These are phyloP conservation scores for Macropus fuliginosus DNA, from an alignment of 2,797 vertebrate genomes.

Conservation along the genomic window DNA sequence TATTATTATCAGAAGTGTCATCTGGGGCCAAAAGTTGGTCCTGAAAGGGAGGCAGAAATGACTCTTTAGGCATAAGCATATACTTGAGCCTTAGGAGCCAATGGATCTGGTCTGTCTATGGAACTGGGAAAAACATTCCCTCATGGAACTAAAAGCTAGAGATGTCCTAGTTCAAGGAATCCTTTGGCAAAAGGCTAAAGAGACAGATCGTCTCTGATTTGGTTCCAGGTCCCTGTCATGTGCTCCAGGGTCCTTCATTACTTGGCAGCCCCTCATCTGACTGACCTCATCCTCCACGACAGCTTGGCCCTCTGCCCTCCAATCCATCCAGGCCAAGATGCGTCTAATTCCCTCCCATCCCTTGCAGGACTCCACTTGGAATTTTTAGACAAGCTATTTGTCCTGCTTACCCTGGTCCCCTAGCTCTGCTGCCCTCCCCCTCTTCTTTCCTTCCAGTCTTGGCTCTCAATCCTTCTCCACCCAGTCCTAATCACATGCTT, in stretches of 20 bases:
- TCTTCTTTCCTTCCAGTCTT: not conserved
- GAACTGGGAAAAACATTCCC: not conserved
- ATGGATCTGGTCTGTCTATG: not conserved
- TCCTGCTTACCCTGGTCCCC: not conserved
- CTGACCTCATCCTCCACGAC: not conserved
- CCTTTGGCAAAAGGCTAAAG: not conserved
- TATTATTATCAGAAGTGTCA: not conserved
- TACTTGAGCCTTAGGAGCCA: not conserved
- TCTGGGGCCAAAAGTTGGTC: not conserved
- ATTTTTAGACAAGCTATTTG: not conserved
- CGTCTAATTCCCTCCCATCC: not conserved
- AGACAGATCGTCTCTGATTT: not conserved
- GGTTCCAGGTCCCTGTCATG: not conserved
- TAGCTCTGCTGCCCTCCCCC: not conserved
- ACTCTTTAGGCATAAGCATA: not conserved
- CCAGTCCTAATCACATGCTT: not conserved
- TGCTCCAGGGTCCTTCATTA: not conserved
- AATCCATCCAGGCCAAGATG: not conserved
- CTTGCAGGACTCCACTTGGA: not conserved
- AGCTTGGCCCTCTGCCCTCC: not conserved
- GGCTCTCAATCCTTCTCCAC: not conserved
- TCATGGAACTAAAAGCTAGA: not conserved
- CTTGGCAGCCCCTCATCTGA: not conserved
- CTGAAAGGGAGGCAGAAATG: not conserved
- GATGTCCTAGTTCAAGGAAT: not conserved